Evolutionary conservation across 2,888 invertebrate species (phyloP).

Genomic region (Eustalomyia histrio): DNA sequence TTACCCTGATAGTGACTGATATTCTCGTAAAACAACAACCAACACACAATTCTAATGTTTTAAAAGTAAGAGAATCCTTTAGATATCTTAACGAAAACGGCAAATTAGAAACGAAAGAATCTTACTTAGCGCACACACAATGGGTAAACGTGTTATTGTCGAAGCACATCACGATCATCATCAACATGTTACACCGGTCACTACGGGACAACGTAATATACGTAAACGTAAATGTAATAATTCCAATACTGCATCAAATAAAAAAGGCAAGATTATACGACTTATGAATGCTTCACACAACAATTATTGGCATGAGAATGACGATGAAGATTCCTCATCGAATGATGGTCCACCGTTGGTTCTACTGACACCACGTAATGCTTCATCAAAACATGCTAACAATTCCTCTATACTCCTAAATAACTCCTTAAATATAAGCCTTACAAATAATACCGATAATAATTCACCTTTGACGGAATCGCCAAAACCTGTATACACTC

Average conservation of each 20-base stretch:
- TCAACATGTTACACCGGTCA: slow-evolving; percentile 65
- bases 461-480: slow-evolving; percentile 72
- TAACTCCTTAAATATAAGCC: slow-evolving; percentile 63
- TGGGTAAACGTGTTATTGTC: slow-evolving; percentile 75
- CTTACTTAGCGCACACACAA: slow-evolving; percentile 53
- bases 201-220: slow-evolving; percentile 68
- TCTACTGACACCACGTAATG: slow-evolving; percentile 52
- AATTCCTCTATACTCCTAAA: slow-evolving; percentile 70
- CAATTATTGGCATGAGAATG: slow-evolving; percentile 74
- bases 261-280: slow-evolving; percentile 54
- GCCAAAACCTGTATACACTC: slow-evolving; percentile 80
- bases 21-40: not conserved
- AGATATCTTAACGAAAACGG: not conserved
- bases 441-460: slow-evolving; percentile 48
- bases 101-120: not conserved
- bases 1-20: not conserved
- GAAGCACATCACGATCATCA: slow-evolving; percentile 51
- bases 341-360: slow-evolving; percentile 68
- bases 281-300: slow-evolving; percentile 65
- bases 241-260: slow-evolving; percentile 57
- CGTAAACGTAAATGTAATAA: slow-evolving; percentile 74
- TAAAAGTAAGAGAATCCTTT: not conserved
- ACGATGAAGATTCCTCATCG: slow-evolving; percentile 76
- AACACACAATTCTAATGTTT: slow-evolving; percentile 8
- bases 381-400: slow-evolving; percentile 69